Evolutionary conservation across 2,888 invertebrate species (phyloP).

Genomic region (Clunio marinus): DNA sequence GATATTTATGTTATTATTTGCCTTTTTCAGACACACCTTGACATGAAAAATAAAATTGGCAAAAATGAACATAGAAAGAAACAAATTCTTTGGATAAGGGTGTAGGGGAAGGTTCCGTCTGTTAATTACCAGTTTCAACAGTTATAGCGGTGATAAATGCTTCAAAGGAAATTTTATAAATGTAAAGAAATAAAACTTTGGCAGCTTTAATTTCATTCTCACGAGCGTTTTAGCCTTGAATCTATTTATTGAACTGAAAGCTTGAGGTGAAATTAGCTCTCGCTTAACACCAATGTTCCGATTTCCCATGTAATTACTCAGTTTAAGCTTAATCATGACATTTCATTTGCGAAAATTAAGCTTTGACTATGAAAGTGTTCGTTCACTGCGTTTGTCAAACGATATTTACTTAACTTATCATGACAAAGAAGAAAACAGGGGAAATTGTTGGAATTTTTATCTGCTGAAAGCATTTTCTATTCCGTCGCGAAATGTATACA

Average conservation of each 20-base stretch:
- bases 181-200: background rate
- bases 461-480: background rate
- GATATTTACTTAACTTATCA: constrained; percentile 10
- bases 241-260: background rate
- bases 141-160: background rate
- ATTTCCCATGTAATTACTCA: background rate
- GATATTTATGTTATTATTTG: constrained; percentile 34
- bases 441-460: background rate
- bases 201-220: background rate
- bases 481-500: no score
- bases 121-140: constrained; percentile 13
- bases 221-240: constrained; percentile 26
- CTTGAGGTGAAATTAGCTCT: constrained; percentile 10
- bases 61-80: constrained; percentile 9
- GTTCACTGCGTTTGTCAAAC: background rate
- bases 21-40: constrained; percentile 19
- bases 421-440: background rate
- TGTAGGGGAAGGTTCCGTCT: background rate
- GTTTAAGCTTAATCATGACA: background rate
- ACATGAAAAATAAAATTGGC: constrained; percentile 29
- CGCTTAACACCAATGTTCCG: constrained; percentile 20
- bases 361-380: background rate
- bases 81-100: constrained; percentile 24
- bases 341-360: background rate
- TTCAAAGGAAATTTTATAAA: background rate